Base-by-base conservation (phyloP, 2,797 vertebrate genomes). In the Columba guinea region DNA sequence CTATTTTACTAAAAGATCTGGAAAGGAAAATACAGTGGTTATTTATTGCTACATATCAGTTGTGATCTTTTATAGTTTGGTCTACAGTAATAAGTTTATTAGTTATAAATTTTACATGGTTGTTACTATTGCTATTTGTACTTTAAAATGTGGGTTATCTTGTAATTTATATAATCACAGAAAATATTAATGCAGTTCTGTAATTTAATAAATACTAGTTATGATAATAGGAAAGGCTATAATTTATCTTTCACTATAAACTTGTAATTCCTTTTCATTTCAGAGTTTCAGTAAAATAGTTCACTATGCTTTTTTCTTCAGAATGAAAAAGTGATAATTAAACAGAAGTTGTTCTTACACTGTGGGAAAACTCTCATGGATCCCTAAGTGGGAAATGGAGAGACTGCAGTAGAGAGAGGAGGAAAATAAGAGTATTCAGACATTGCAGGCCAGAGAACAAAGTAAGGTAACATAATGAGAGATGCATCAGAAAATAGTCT, bases 211-310 rank as follows among this genome's bases (percentile, higher is more conserved):
- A 89, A 73, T 82, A 39, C 32, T 87, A 80, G 15, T 82, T 68
- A 71, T 48, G 91, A 71, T 85, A 94, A 94, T 13, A 86, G 60
- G n/a, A 91, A 96, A 94, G 80, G 39, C 73, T 90, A 52, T 80
- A 95, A 94, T 96, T 97, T 96, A 69, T 93, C 83, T 92, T 93
- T 93, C 74, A 91, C 28, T 75, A 87, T 94, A 70, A 91, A 65
- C 51, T 71, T 68, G 59, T 51, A 83, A 64, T 53, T 85, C 56
- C 41, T 62, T 49, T 83, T 80, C 95, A 93, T 52, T 89, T 78
- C 52, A 86, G 59, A 84, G 46, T 78, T 91, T 82, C 23, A 17
- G 62, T 69, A 84, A 83, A 96, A 94, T 22, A 89, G 17, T 84
- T 95, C 83, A 80, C 65, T 69, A 23, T 32, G 56, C 24, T 89